Evolutionary conservation across 2,113 vertebrate genomes (phyloP), one percentile per base, ranked within the genome.

Genomic region (Melanerpes formicivorus): DNA sequence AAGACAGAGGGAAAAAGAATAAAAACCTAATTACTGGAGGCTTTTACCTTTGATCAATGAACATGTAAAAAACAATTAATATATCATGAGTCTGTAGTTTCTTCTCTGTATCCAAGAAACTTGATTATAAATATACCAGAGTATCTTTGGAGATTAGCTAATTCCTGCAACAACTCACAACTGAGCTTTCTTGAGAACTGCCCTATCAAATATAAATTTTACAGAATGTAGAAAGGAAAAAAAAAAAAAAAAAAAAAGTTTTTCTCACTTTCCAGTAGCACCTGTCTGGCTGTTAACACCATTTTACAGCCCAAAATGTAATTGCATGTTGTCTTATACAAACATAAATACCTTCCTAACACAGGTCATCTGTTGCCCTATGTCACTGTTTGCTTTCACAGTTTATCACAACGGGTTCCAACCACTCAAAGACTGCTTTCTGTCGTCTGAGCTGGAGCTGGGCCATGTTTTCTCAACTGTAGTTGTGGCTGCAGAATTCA

Each of bases 311-410:
- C 92, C 90, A 89, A 93, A 84, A 89, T 42, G 46, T 50, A 84
- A 82, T 87, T 88, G 62, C 58, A 76, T 75, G 84, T 87, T 92
- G 70, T 82, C 89, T 87, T 83, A n/a, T 40, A 54, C 66, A 78
- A 96, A 93, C 54, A 94, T 82, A 95, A 96, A 93, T 87, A 93
- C 91, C 92, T 96, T 94, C 60, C 12, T 80, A 93, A 84, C 6
- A 23, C 78, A 90, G 93, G 88, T 94, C 79, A 82, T 82, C 72
- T 89, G 72, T 56, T 92, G 81, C 75, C 84, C 93, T 87, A 0
- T 89, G 88, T 73, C 89, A 88, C 87, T 96, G 87, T 95, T 96
- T 96, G 80, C 74, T 79, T 94, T 96, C 90, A 94, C 88, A 95
- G 88, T 96, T 94, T 92, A 92, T 87, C 81, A 67, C 83, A 88